phyloP scores from a whole-genome alignment of 2,888 invertebrate species.

The Cantharis rustica region DNA sequence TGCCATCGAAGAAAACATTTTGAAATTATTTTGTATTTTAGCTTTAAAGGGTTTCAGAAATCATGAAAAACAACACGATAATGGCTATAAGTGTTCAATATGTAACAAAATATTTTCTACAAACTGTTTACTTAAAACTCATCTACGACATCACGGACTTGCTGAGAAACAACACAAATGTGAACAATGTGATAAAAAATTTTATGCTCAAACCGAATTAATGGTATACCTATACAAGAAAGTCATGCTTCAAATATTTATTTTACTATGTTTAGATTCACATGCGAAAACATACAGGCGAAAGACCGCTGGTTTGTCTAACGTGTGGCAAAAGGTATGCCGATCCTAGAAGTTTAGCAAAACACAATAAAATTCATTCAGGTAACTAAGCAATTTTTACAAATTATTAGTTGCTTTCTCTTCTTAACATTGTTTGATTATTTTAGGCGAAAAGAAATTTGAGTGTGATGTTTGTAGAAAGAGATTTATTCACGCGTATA shows the following conservation, averaged over 20 bases:
- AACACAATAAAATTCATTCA: slow-evolving; percentile 43
- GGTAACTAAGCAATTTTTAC: slow-evolving; percentile 30
- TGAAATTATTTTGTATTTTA: background rate
- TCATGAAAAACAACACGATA: slow-evolving; percentile 15
- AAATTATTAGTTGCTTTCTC: background rate
- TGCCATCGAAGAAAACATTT: background rate
- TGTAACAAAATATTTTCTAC: slow-evolving; percentile 32
- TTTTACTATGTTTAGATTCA: slow-evolving; percentile 36
- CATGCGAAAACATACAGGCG: slow-evolving; percentile 41
- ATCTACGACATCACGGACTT: slow-evolving; percentile 36
- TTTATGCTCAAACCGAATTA: slow-evolving; percentile 41
- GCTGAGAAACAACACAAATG: slow-evolving; percentile 37
- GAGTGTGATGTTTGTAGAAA: slow-evolving; percentile 42
- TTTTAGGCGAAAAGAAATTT: slow-evolving; percentile 40
- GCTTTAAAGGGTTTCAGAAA: slow-evolving; percentile 7
- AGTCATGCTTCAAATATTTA: background rate
- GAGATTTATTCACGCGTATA: slow-evolving; percentile 42
- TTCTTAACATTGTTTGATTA: background rate
- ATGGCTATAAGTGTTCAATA: slow-evolving; percentile 21
- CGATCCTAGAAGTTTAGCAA: slow-evolving; percentile 41
- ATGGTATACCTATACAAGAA: slow-evolving; percentile 24
- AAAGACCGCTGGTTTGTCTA: slow-evolving; percentile 38
- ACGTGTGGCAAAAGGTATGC: slow-evolving; percentile 41
- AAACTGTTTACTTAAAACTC: slow-evolving; percentile 34
- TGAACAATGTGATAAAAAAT: slow-evolving; percentile 39